Evolutionary conservation across 2,113 vertebrate species (phyloP).

Genomic region (Nycticorax nycticorax): DNA sequence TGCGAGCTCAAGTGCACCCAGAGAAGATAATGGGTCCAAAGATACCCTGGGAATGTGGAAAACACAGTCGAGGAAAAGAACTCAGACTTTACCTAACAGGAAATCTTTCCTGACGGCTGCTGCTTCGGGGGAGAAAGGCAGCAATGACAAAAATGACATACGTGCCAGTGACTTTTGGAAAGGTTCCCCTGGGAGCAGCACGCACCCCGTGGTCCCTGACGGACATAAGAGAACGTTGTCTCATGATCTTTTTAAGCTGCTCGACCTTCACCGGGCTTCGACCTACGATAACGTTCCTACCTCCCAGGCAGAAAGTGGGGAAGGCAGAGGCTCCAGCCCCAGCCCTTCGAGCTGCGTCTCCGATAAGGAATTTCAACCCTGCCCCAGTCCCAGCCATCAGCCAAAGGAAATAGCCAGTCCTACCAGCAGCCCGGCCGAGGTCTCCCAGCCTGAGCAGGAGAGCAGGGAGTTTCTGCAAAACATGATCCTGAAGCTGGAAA

Average conservation of each 20-base stretch:
- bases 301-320: not conserved
- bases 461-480: constrained; percentile 51
- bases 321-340: not conserved
- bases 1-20: not conserved
- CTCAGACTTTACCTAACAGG: constrained; percentile 88
- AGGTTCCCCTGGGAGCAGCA: not conserved
- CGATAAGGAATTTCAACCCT: constrained; percentile 14
- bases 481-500: constrained; percentile 38
- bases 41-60: constrained; percentile 57
- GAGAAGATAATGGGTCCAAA: not conserved
- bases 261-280: constrained; percentile 74
- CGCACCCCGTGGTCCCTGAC: fast-evolving
- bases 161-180: constrained; percentile 70
- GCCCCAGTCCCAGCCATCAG: not conserved
- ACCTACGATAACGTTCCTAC: not conserved
- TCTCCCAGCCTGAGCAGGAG: constrained; percentile 3
- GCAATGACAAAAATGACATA: constrained; percentile 17
- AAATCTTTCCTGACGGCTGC: constrained; percentile 66
- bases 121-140: constrained; percentile 6
- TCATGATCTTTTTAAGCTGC: constrained; percentile 83
- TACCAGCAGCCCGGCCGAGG: not conserved
- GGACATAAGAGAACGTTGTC: constrained; percentile 86
- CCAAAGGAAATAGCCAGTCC: not conserved
- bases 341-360: not conserved
- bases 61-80: constrained; percentile 84